Base-by-base conservation (phyloP, 2,888 invertebrate genomes). In the Cataglyphis albicans region DNA sequence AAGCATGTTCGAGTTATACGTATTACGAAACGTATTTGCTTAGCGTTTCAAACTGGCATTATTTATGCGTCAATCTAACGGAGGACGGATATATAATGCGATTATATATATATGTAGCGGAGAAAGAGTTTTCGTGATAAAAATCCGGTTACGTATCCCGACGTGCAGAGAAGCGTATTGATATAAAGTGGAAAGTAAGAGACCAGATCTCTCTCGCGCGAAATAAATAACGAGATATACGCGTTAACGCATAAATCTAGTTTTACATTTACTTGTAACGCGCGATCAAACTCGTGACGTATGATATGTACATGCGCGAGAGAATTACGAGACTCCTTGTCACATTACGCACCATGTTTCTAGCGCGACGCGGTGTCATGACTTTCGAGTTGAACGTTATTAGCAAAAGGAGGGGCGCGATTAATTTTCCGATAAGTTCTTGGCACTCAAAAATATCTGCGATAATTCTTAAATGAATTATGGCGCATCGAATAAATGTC, bases 11-110 rank as follows among this genome's bases (percentile, higher is more conserved):
- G 59, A 55, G 55, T 21, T 21, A 21, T 55, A 41, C 1, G n/a
- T 25, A 75, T 76, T 76, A 25, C 52, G 75, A 65, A 76, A 76
- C 75, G 9, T 52, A 35, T 75, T 64, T 75, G 64, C 21, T 21
- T 12, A 21, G 38, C 21, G 64, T 64, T 38, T 21, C 35, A 65
- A 75, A 75, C 48, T 35, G 25, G n/a, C 35, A 64, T 75, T 75
- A 52, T 64, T 75, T 75, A 52, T 38, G 35, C 52, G 65, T 75
- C 75, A 75, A 75, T 75, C 48, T 64, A 64, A 76, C 52, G 25
- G 75, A 65, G 65, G 75, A 76, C 75, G 75, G 75, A 76, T 76
- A 65, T 76, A 76, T 65, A 76, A 76, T 76, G 75, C 65, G 65
- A 76, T 76, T 65, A 76, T 38, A 55, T 65, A 55, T 65, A 76